Evolutionary conservation across 2,797 vertebrate genomes (phyloP), one percentile per base, ranked within the genome.

Genomic region (Hemibagrus guttatus): DNA sequence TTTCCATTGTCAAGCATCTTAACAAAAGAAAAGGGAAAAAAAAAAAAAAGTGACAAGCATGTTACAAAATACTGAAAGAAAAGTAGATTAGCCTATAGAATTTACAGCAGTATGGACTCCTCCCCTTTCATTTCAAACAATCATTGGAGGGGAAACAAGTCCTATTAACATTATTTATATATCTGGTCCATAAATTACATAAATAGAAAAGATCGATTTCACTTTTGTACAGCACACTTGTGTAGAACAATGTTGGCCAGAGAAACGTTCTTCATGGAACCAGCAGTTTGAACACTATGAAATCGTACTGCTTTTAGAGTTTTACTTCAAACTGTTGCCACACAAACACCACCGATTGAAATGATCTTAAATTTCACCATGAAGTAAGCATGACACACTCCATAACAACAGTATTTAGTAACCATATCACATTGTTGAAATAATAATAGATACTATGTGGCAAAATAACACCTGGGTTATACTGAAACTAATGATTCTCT

Each of bases 61-160:
- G 93, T 93, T n/a, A 93, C 91, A 91, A 94, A 93, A 91, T 91
- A 92, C 92, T 90, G 84, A 93, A 93, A 93, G 88, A 94, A 95
- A 95, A 93, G 91, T 91, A 90, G 91, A 95, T 92, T 90, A 92
- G 91, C 93, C 93, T 90, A 93, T 91, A 93, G 94, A 93, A 82
- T 89, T 89, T 94, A 95, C 95, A 96, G 94, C 94, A 96, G 94
- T 95, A 94, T 84, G 94, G 95, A 95, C 93, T 90, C 90, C 94
- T 89, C 91, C 58, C 69, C 90, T 90, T 88, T 88, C 74, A 54
- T 88, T 89, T 85, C 90, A 88, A 92, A 93, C 88, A 90, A 86
- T 89, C 88, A 88, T 84, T 88, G 90, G 90, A 26, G 58, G 89
- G 90, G 88, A 90, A 90, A 93, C 7, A 75, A 92, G 89, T 94